Percentiles rank a stretch among this genome's conserved stretches.
phyloP scores from a whole-genome alignment of 2,113 vertebrate species.

The Bucco capensis region DNA sequence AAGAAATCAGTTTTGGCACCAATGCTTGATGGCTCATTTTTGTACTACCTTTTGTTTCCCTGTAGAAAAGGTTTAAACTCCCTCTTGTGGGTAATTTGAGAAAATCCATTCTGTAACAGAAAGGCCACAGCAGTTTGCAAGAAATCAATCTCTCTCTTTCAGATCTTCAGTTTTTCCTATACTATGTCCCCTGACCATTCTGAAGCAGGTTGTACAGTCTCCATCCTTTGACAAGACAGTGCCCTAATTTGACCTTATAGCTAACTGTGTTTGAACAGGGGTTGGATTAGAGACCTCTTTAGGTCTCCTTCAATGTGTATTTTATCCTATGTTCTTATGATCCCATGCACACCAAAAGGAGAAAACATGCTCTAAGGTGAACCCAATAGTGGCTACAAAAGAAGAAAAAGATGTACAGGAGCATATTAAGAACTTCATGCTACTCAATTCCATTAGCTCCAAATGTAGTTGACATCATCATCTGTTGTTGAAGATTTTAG shows the following conservation, averaged over 20 bases:
- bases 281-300: background rate
- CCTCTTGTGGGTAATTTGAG: slow-evolving; percentile 33
- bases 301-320: background rate
- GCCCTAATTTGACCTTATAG: background rate
- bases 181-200: background rate
- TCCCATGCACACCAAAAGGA: background rate
- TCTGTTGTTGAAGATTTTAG: background rate
- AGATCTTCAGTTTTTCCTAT: background rate
- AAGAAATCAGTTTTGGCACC: background rate
- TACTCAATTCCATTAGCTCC: background rate
- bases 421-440: background rate
- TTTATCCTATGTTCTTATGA: background rate
- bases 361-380: background rate
- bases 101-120: background rate
- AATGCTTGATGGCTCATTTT: background rate
- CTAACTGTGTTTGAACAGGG: background rate
- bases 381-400: background rate
- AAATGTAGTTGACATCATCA: background rate
- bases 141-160: background rate
- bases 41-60: background rate
- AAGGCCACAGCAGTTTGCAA: background rate
- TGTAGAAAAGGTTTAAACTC: slow-evolving; percentile 43
- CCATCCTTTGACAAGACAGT: background rate
- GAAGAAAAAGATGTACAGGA: background rate
- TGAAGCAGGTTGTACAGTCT: fast-evolving